These are phyloP conservation scores for Brachyrhaphis roseni DNA, from an alignment of 2,797 vertebrate species.

Conservation along the genomic window DNA sequence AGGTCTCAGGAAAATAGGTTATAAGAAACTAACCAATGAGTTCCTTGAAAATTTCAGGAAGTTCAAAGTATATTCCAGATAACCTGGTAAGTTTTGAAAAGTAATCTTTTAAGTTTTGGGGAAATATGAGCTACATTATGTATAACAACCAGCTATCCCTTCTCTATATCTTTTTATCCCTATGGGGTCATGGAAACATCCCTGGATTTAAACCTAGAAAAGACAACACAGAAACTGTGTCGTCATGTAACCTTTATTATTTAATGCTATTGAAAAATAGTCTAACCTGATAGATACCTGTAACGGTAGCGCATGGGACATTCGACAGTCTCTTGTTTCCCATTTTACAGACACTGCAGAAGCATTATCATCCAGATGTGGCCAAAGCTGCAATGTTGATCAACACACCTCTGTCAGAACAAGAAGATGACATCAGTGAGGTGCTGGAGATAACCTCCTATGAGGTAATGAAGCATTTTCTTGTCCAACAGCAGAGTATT, in stretches of 20 bases:
- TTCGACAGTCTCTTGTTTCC: background rate
- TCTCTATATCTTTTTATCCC: background rate
- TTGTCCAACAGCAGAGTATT: background rate
- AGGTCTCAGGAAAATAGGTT: background rate
- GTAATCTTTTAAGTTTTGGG: background rate
- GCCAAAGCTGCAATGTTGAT: conserved; percentile 85
- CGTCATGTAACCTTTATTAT: background rate
- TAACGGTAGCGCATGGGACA: background rate
- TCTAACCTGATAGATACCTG: background rate
- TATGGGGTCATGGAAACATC: background rate
- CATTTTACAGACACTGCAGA: conserved; percentile 87
- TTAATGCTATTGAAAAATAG: background rate
- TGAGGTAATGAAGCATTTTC: conserved; percentile 78
- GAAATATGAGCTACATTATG: background rate
- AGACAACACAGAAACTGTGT: background rate
- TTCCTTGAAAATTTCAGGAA: background rate
- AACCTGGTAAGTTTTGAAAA: background rate
- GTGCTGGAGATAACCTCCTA: conserved; percentile 86
- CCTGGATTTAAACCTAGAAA: background rate
- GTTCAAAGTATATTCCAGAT: background rate
- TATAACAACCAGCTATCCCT: background rate
- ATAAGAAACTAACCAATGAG: background rate
- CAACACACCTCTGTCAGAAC: conserved; percentile 79
- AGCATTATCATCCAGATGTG: conserved; percentile 93
- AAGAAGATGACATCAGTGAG: conserved; percentile 85